These are phyloP conservation scores for Rhopalosiphum maidis DNA, from an alignment of 1,140 invertebrate genomes.

Conservation along the genomic window DNA sequence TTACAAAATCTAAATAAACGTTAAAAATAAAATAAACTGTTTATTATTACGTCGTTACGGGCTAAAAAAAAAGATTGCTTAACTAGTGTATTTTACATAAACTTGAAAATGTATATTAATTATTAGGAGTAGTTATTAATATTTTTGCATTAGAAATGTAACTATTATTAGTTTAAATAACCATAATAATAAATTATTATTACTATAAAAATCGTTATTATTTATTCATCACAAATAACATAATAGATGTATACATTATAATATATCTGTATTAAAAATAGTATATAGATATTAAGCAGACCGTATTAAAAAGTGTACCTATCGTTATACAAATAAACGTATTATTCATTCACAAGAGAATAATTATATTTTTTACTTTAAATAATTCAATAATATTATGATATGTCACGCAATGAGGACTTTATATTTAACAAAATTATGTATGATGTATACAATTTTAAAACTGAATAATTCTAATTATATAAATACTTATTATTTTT, in stretches of 20 bases:
- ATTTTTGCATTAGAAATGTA: not conserved
- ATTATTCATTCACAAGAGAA: not conserved
- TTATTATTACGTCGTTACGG: not conserved
- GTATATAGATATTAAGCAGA: not conserved
- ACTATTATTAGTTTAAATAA: not conserved
- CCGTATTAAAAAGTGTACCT: not conserved
- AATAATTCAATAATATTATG: not conserved
- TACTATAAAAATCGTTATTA: too few species aligned
- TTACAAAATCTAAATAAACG: not conserved
- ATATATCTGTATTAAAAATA: not conserved
- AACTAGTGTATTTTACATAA: not conserved
- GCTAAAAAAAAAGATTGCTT: not conserved
- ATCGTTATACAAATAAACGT: not conserved
- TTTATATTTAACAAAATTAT: not conserved
- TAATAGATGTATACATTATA: not conserved
- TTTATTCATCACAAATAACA: not conserved
- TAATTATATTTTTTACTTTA: not conserved
- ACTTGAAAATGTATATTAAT: not conserved
- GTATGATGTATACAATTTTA: not conserved
- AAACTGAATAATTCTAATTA: not conserved
- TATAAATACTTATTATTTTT: not conserved
- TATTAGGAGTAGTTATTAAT: not conserved
- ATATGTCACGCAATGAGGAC: not conserved
- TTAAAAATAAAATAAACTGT: not conserved
- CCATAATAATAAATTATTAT: not conserved